These are phyloP conservation scores for Sminthurides aquaticus DNA, from an alignment of 2,888 invertebrate species.

Conservation along the genomic window DNA sequence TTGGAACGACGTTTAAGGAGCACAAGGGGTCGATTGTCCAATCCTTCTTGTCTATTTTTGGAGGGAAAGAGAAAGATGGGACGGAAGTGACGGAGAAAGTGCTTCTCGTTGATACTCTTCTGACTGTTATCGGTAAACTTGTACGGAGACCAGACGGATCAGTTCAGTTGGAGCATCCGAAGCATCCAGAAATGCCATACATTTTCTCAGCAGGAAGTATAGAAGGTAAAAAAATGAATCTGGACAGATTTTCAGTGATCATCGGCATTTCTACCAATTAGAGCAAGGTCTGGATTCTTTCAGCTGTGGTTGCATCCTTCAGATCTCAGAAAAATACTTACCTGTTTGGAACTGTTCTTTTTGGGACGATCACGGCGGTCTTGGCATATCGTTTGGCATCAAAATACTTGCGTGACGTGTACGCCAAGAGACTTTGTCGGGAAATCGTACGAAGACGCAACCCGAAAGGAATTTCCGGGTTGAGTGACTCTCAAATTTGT, in stretches of 20 bases:
- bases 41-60: background rate
- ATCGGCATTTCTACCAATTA: too few species aligned
- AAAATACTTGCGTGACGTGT: background rate
- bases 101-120: constrained; percentile 1
- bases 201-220: constrained; percentile 12
- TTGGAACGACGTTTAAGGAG: constrained; percentile 6
- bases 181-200: constrained; percentile 2
- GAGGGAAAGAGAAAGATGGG: background rate
- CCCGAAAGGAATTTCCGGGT: constrained; percentile 18
- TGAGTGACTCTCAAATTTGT: constrained; percentile 17
- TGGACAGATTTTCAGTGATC: too few species aligned
- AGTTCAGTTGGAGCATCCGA: constrained; percentile 8
- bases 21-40: background rate
- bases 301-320: background rate
- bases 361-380: constrained; percentile 3
- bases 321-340: constrained; percentile 1
- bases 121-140: constrained; percentile 11
- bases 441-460: constrained; percentile 12
- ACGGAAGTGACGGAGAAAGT: constrained; percentile 14
- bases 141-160: constrained; percentile 8
- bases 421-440: background rate
- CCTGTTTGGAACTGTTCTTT: background rate
- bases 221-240: constrained; percentile 10
- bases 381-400: constrained; percentile 1
- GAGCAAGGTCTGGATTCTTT: too few species aligned